Evolutionary conservation across 2,797 vertebrate species (phyloP), one percentile per base, ranked within the genome.

Genomic region (Loris lydekkerianus): DNA sequence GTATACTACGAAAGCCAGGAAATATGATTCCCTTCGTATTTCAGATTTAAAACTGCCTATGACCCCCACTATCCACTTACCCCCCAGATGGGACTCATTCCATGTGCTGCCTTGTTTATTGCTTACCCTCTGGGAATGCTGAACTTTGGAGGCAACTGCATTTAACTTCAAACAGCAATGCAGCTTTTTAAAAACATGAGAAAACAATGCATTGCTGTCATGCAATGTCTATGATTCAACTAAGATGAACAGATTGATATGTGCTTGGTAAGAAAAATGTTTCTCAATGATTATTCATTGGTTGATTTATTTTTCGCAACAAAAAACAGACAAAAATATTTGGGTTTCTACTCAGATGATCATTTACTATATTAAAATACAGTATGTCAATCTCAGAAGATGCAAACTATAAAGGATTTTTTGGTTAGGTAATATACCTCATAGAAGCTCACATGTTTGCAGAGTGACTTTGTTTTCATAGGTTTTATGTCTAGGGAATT

Each of bases 231-330:
- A 37, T 40, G 53, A 70, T 75, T 9, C 25, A 49, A 56, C 29
- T 70, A 93, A 82, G 86, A 83, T 7, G 21, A 76, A 58, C 25
- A 75, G 13, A 29, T 43, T 23, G 80, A 61, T n/a, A 70, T 46
- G 31, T 17, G 10, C 6, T 23, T 46, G 20, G n/a, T 43, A 49
- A 75, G 31, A 81, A 91, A 93, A 82, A 37, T 8, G 49, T 18
- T n/a, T 72, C n/a, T 49, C 60, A 49, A 91, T 85, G 23, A 58
- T n/a, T 46, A 20, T 29, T 80, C 78, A 81, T n/a, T 46, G 76
- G 69, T 34, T 53, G 23, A 91, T 78, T 82, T 65, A 31, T 34
- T 88, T 88, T 82, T 70, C 27, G n/a, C 58, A 75, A 91, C 77
- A 76, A 31, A 86, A 81, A 91, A 83, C 63, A 46, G 89, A 91